A percentile compares a stretch with the other conserved stretches of the same genome.
Conservation (phyloP, 2,113 vertebrate genomes). For the Perca flavescens region DNA sequence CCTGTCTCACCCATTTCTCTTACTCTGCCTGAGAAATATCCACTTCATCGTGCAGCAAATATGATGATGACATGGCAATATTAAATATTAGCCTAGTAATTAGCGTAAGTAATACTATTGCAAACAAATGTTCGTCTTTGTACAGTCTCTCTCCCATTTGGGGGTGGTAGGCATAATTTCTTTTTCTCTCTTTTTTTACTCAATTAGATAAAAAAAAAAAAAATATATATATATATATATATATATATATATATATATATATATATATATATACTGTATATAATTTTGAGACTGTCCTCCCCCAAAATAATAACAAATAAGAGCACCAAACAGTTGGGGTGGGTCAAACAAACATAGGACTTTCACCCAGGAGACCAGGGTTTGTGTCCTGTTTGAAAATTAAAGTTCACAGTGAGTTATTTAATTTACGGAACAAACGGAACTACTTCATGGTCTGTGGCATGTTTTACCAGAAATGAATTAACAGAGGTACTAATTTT, state of each 20-base stretch:
- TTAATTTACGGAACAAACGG: too few relatives aligned
- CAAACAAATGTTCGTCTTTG: neutral
- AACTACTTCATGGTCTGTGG: too few relatives aligned
- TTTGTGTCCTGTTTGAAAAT: too few relatives aligned
- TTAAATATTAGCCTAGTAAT: slow-evolving; percentile 12
- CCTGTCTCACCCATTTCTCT: neutral
- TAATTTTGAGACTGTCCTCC: too few relatives aligned
- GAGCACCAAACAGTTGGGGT: too few relatives aligned
- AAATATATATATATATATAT: neutral
- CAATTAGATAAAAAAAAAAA: neutral
- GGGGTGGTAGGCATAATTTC: neutral
- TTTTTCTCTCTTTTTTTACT: neutral
- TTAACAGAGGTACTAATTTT: too few relatives aligned
- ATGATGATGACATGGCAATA: slow-evolving; percentile 18
- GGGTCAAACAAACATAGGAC: too few relatives aligned
- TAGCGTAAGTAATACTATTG: neutral
- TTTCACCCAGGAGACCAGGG: too few relatives aligned
- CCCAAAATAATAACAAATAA: too few relatives aligned
- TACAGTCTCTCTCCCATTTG: neutral
- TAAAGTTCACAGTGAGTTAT: too few relatives aligned
- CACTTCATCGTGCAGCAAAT: neutral
- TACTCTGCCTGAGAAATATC: slow-evolving; percentile 20
- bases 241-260: neutral
- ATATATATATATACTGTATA: too few relatives aligned
- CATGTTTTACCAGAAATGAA: too few relatives aligned